Evolutionary conservation across 2,888 invertebrate genomes (phyloP), one percentile per base, ranked within the genome.

Genomic region (Cordylochernes scorpioides): DNA sequence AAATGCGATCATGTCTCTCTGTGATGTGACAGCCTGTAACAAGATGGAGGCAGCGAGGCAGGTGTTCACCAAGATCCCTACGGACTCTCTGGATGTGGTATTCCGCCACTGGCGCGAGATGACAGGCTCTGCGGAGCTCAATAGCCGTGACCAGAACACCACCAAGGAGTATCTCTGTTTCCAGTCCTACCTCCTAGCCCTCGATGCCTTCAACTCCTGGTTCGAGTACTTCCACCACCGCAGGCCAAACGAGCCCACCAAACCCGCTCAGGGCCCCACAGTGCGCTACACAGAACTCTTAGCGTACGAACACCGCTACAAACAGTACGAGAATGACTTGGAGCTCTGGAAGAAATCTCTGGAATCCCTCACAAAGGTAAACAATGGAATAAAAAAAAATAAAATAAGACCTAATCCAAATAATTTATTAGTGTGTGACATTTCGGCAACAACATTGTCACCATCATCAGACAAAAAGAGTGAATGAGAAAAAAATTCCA

Each of bases 141-240:
- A 48, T 42, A 60, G 27, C 51, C 62, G 31, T 49, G 59, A 41
- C 55, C 61, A 42, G 50, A 65, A 50, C 42, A 58, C 52, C 30
- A 52, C 84, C 30, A 65, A 74, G 41, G 86, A 88, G 51, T 74
- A 75, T 54, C 59, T 86, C 17, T 78, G 84, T 52, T 65, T 78
- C 46, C 72, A 74, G 52, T 66, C 75, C 0, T 88, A 84, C 50
- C 57, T 88, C 40, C 70, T 74, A 45, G 80, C 77, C 3, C 62
- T 78, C 35, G 78, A 84, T 52, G 67, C 71, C 5, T 86, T 82
- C 53, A 68, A 70, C 38, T 72, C 75, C 44, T 88, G 86, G 86
- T 74, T 74, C 42, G 65, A 71, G 39, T 68, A 74, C 46, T 74
- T 63, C 41, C 68, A 77, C 47, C 69, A 73, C 46, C 68, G 66